Evolutionary conservation across 2,888 invertebrate genomes (phyloP).

Genomic region (Leptinotarsa juncta): DNA sequence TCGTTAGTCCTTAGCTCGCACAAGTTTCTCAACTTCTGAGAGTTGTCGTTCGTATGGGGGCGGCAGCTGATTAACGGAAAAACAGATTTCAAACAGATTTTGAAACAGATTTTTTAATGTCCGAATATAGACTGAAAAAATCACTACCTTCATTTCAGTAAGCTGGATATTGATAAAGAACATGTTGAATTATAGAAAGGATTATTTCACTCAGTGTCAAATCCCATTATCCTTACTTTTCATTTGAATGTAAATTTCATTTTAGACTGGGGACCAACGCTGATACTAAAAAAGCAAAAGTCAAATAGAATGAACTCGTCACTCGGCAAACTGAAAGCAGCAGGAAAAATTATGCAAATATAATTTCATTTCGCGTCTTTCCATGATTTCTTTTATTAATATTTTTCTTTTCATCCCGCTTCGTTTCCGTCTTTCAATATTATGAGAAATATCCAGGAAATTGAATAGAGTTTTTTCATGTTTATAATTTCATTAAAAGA

Average conservation of each 20-base stretch:
- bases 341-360: constrained; percentile 38
- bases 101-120: too few relatives aligned
- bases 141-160: too few relatives aligned
- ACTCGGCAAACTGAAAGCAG: constrained; percentile 9
- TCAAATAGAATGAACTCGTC: constrained; percentile 8
- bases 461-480: constrained; percentile 41
- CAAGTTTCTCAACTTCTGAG: too few relatives aligned
- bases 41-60: too few relatives aligned
- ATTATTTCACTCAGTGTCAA: neutral
- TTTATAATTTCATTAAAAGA: constrained; percentile 38
- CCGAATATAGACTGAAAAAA: too few relatives aligned
- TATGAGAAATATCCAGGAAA: constrained; percentile 44
- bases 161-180: too few relatives aligned
- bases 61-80: too few relatives aligned
- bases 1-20: too few relatives aligned
- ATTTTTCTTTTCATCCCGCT: constrained; percentile 36
- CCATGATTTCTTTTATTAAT: constrained; percentile 35
- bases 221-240: neutral
- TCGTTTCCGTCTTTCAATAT: constrained; percentile 39
- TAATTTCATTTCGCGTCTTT: constrained; percentile 34
- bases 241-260: constrained; percentile 12
- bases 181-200: neutral
- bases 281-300: constrained; percentile 18
- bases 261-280: neutral
- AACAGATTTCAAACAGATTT: too few relatives aligned